phyloP scores from a whole-genome alignment of 2,888 invertebrate species.

The Syritta pipiens region DNA sequence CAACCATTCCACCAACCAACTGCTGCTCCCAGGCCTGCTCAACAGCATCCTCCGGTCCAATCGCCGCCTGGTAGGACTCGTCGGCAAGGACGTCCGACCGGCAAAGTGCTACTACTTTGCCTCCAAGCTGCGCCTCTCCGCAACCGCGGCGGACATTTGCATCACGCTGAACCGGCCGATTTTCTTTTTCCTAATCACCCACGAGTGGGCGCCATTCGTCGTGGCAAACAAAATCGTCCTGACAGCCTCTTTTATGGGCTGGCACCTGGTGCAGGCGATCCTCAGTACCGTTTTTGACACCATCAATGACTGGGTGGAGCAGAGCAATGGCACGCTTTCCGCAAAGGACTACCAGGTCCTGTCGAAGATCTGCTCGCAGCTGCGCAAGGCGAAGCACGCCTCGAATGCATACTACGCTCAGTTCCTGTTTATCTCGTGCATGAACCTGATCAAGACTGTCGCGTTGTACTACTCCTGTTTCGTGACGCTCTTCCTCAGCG shows the following conservation, averaged over 20 bases:
- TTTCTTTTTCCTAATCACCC: background rate
- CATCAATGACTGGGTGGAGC: background rate
- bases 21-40: background rate
- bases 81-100: background rate
- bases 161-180: background rate
- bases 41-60: background rate
- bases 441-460: background rate
- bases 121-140: background rate
- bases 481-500: background rate
- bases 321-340: background rate
- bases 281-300: background rate
- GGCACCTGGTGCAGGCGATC: background rate
- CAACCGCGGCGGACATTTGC: background rate
- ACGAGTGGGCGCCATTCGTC: background rate
- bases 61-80: background rate
- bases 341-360: background rate
- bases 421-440: background rate
- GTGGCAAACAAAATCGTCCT: background rate
- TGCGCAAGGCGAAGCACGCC: background rate
- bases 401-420: background rate
- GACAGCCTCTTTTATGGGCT: background rate
- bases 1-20: background rate
- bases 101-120: no score
- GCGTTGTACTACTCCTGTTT: background rate
- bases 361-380: background rate